Evolutionary conservation across 2,113 vertebrate species (phyloP).

Genomic region (Gorilla gorilla): DNA sequence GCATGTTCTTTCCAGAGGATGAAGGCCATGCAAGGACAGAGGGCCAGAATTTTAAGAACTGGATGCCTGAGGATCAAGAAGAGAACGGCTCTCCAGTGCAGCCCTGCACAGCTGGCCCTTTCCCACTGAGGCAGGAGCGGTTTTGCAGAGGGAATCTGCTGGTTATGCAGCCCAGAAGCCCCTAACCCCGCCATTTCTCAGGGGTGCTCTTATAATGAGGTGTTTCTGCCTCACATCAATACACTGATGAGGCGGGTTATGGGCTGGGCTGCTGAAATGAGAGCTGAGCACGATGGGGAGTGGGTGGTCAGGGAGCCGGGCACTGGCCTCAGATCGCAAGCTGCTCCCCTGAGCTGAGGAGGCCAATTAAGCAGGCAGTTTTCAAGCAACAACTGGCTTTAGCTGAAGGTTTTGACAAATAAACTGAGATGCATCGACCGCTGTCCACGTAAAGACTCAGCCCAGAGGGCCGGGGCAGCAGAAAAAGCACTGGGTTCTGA

Average conservation of each 20-base stretch:
- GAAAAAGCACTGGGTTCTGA: fast-evolving
- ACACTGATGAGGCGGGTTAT: background rate
- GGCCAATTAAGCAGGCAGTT: background rate
- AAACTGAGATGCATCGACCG: background rate
- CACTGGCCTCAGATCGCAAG: background rate
- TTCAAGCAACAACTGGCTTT: background rate
- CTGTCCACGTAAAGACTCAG: fast-evolving
- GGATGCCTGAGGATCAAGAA: background rate
- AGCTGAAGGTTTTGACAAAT: background rate
- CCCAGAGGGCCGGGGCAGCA: background rate
- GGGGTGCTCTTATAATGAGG: background rate
- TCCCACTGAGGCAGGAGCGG: too few species aligned
- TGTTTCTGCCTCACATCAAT: background rate
- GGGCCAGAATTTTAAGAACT: background rate
- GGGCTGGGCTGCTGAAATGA: background rate
- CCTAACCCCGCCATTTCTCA: background rate
- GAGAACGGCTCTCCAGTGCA: too few species aligned
- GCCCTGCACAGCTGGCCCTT: too few species aligned
- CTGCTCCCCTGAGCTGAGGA: background rate
- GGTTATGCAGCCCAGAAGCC: background rate
- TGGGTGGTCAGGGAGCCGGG: background rate
- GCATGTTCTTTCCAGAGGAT: background rate
- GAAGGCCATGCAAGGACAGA: background rate
- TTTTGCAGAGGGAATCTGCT: background rate
- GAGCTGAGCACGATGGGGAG: background rate